These are phyloP conservation scores for Caenorhabditis elegans DNA, from an alignment of 1,140 invertebrate genomes.

Conservation along the genomic window DNA sequence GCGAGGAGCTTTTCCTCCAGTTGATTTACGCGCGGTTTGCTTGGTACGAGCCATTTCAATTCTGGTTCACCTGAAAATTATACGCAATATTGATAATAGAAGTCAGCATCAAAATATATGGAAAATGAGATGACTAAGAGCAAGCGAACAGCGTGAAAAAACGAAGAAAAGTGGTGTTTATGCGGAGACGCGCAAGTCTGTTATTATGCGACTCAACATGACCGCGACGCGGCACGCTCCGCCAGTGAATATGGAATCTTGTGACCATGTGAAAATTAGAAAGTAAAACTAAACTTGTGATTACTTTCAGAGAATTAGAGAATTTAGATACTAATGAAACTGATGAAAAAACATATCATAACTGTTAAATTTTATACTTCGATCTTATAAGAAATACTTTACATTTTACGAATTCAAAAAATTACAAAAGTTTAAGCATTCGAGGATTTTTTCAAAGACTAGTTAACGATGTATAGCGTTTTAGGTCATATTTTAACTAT, in stretches of 20 bases:
- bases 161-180: not conserved
- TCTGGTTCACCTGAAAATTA: not conserved
- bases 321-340: no score
- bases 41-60: slow-evolving; percentile 79
- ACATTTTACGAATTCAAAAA: no score
- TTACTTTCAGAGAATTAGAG: no score
- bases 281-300: not conserved
- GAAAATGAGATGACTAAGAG: not conserved
- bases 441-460: no score
- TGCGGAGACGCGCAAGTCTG: not conserved
- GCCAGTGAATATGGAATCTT: not conserved
- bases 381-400: no score
- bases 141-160: not conserved
- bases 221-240: not conserved
- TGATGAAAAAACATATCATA: no score
- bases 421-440: no score
- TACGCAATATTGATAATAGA: not conserved
- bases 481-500: no score
- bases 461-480: no score
- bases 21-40: slow-evolving; percentile 76
- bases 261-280: not conserved
- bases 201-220: not conserved
- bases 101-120: not conserved
- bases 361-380: no score
- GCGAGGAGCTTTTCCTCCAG: slow-evolving; percentile 70